Evolutionary conservation across 2,113 vertebrate genomes (phyloP).

Genomic region (Caranx ignobilis): DNA sequence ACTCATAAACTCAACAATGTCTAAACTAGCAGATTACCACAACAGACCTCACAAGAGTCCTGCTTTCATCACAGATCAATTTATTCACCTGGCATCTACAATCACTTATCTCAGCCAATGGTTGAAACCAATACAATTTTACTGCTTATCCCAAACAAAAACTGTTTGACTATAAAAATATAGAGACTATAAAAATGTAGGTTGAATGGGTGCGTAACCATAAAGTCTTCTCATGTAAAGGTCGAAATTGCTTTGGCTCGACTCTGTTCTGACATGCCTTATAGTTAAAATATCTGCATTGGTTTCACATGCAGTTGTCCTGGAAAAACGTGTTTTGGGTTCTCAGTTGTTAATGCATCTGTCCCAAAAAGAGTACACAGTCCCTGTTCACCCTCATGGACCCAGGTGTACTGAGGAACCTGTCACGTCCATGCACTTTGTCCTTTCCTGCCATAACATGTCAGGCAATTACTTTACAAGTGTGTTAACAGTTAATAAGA

Average conservation of each 20-base stretch:
- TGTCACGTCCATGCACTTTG: constrained; percentile 71
- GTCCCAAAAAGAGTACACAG: constrained; percentile 7
- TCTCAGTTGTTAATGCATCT: background rate
- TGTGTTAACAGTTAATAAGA: background rate
- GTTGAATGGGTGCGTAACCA: constrained; percentile 68
- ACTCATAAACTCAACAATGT: background rate
- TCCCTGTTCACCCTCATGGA: constrained; percentile 27
- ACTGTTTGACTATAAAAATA: constrained; percentile 26
- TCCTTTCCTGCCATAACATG: constrained; percentile 36
- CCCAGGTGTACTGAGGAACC: constrained; percentile 57
- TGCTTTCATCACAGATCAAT: background rate
- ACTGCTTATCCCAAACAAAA: constrained; percentile 57
- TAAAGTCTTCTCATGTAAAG: constrained; percentile 58
- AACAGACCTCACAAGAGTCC: background rate
- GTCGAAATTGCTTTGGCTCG: constrained; percentile 60
- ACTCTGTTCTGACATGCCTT: constrained; percentile 58
- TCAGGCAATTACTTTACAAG: background rate
- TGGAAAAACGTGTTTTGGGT: background rate
- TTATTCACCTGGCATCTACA: constrained; percentile 1
- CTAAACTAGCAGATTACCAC: constrained; percentile 2
- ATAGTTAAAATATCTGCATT: constrained; percentile 39
- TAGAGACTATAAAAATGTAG: constrained; percentile 27
- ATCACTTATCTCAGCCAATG: constrained; percentile 21
- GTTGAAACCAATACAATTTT: constrained; percentile 40
- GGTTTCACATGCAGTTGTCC: constrained; percentile 23